These are phyloP conservation scores for Marisa cornuarietis DNA, from an alignment of 1,140 invertebrate species.

Conservation along the genomic window DNA sequence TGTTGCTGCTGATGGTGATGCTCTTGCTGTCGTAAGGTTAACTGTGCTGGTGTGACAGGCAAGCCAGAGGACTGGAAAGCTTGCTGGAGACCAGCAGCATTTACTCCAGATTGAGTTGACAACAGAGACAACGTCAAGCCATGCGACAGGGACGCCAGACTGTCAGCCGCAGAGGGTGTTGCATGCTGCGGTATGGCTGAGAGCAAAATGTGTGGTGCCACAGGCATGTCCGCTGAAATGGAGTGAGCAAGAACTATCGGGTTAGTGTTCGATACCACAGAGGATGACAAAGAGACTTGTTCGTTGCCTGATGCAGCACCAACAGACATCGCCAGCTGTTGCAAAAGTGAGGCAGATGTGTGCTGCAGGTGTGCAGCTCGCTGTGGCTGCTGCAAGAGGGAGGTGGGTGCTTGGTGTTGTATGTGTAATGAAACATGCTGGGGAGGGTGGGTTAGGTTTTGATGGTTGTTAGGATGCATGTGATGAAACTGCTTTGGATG, in stretches of 20 bases:
- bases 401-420: not conserved
- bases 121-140: not conserved
- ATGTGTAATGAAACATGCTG: not conserved
- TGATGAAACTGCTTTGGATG: too few species aligned
- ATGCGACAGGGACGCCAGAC: conserved; percentile 12
- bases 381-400: not conserved
- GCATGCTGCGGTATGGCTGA: conserved; percentile 13
- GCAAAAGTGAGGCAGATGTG: conserved; percentile 11
- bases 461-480: not conserved
- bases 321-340: conserved; percentile 14
- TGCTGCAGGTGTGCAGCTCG: conserved; percentile 6
- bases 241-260: conserved; percentile 8
- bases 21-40: conserved; percentile 12
- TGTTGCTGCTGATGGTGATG: conserved; percentile 23
- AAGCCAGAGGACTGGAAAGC: not conserved
- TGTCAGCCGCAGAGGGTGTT: conserved; percentile 18
- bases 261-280: not conserved
- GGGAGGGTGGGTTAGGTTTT: not conserved
- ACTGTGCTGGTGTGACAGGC: not conserved
- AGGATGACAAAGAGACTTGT: not conserved
- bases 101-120: not conserved
- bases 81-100: not conserved
- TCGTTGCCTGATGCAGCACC: not conserved
- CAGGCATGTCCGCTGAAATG: not conserved
- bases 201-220: conserved; percentile 4